These are phyloP conservation scores for Climacteris rufus DNA, from an alignment of 2,113 vertebrate species.

Conservation along the genomic window DNA sequence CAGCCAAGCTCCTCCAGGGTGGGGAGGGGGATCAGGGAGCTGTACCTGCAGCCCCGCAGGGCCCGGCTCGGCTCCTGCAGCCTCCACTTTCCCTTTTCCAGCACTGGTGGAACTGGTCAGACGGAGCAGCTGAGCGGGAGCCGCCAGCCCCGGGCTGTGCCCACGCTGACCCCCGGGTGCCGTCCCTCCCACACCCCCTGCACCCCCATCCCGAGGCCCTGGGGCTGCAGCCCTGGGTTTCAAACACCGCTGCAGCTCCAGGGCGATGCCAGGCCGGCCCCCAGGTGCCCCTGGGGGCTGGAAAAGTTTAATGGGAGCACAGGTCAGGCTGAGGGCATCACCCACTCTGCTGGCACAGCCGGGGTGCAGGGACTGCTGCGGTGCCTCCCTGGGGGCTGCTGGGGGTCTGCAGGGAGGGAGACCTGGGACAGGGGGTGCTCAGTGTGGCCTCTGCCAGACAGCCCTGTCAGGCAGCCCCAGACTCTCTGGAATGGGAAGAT, in stretches of 20 bases:
- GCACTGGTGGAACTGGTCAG: neutral
- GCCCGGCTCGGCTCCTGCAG: neutral
- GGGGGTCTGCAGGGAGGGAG: neutral
- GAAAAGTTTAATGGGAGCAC: neutral
- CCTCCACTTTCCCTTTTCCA: neutral
- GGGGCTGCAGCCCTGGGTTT: neutral
- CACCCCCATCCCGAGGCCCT: accelerated
- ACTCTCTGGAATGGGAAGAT: accelerated
- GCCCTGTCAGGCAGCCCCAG: neutral
- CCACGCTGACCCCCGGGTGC: accelerated
- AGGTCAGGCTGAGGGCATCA: neutral
- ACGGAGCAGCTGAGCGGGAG: neutral
- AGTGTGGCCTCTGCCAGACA: neutral
- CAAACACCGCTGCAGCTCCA: accelerated
- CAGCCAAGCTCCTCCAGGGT: neutral
- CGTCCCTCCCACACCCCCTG: neutral
- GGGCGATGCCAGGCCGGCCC: accelerated
- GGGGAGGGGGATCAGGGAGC: neutral
- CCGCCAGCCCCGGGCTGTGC: neutral
- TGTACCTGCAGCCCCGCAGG: neutral
- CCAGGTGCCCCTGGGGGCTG: neutral
- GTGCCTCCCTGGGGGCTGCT: neutral
- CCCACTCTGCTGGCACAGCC: neutral
- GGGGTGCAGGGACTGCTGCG: accelerated
- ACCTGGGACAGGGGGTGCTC: neutral